phyloP scores from a whole-genome alignment of 2,888 invertebrate genomes.

The Sesamia inferens region DNA sequence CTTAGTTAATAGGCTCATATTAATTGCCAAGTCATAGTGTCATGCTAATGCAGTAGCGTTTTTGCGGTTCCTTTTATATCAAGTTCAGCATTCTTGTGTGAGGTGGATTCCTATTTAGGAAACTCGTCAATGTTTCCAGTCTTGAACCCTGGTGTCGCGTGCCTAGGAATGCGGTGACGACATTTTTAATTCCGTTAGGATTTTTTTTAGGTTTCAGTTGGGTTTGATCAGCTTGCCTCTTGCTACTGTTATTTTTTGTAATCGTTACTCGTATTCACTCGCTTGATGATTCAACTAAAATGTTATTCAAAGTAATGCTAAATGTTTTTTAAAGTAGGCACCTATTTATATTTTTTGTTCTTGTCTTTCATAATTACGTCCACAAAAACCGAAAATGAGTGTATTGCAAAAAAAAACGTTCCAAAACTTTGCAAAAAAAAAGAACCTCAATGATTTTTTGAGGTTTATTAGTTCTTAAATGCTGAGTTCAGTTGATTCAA shows the following conservation, averaged over 20 bases:
- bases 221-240: not conserved
- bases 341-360: not conserved
- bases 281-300: not conserved
- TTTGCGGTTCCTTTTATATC: conserved; percentile 72
- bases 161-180: conserved; percentile 71
- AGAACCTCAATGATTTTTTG: not conserved
- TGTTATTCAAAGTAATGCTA: too few species aligned
- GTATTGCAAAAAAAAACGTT: too few species aligned
- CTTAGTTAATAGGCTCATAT: conserved; percentile 48
- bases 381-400: not conserved
- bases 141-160: conserved; percentile 76
- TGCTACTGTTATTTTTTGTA: not conserved
- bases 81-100: conserved; percentile 73
- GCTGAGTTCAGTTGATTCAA: not conserved
- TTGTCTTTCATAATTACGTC: not conserved
- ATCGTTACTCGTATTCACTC: not conserved
- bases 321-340: not conserved
- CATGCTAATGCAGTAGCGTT: conserved; percentile 61
- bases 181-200: not conserved
- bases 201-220: not conserved
- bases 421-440: too few species aligned
- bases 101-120: conserved; percentile 78
- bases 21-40: conserved; percentile 60
- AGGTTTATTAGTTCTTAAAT: not conserved
- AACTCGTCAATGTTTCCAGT: conserved; percentile 78